Conservation (phyloP, 2,113 vertebrate species). For the Megalops atlanticus region DNA sequence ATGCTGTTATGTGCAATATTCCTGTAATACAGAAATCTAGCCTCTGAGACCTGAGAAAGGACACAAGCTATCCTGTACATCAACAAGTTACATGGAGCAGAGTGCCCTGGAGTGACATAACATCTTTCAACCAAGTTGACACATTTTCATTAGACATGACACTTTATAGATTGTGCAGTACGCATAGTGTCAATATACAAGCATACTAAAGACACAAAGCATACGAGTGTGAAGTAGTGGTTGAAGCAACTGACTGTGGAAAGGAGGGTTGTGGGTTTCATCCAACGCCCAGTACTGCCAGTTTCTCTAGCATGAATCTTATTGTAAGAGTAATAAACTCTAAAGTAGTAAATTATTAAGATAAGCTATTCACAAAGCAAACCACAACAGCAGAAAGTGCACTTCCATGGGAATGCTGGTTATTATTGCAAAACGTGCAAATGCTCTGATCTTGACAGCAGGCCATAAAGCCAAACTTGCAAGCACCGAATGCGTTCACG, state of each 20-base stretch:
- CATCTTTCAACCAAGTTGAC: neutral
- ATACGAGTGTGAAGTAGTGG: neutral
- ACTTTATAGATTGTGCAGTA: neutral
- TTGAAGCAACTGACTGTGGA: neutral
- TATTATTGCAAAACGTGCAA: conserved; percentile 27
- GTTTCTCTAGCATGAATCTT: neutral
- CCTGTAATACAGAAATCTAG: neutral
- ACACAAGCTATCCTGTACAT: conserved; percentile 3
- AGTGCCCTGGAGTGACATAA: neutral
- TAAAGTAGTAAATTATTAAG: neutral
- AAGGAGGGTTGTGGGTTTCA: neutral
- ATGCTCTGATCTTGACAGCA: neutral
- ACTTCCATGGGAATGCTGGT: conserved; percentile 30
- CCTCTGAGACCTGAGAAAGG: conserved; percentile 1
- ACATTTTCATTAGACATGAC: neutral
- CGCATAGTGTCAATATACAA: neutral
- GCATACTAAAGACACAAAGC: neutral
- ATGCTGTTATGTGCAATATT: neutral
- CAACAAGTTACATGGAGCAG: neutral
- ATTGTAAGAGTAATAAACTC: too few relatives aligned
- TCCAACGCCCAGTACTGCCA: neutral
- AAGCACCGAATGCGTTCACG: neutral
- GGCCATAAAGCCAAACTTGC: neutral
- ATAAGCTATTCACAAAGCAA: neutral
- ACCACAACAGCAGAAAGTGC: conserved; percentile 13